Percentiles rank a stretch among this genome's conserved stretches.
phyloP scores from a whole-genome alignment of 2,113 vertebrate species.

The Sisor rabdophorus region DNA sequence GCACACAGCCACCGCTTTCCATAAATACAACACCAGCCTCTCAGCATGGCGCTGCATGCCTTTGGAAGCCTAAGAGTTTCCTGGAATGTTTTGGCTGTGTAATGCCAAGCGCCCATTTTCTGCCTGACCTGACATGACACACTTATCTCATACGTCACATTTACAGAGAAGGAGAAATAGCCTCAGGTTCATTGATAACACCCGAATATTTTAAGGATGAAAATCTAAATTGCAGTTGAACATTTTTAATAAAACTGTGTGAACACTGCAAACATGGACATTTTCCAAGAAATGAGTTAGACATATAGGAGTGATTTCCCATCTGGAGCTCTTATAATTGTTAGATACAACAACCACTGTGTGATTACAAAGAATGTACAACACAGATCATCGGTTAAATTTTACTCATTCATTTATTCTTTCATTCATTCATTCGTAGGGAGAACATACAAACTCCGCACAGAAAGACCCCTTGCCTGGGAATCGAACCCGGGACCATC shows the following conservation, averaged over 20 bases:
- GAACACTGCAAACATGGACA: not conserved
- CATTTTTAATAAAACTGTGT: not conserved
- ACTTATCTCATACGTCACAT: slow-evolving; percentile 3
- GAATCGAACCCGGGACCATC: no score
- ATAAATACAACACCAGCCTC: slow-evolving; percentile 24
- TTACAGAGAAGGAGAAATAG: not conserved
- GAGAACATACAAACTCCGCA: no score
- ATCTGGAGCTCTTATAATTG: not conserved
- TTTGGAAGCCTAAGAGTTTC: slow-evolving; percentile 40
- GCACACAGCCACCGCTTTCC: slow-evolving; percentile 23
- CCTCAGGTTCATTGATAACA: not conserved
- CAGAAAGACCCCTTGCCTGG: no score
- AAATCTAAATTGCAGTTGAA: not conserved
- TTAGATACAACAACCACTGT: no score
- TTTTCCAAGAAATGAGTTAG: not conserved
- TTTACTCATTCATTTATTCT: not conserved
- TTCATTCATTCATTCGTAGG: no score
- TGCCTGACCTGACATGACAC: not conserved
- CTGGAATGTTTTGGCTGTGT: slow-evolving; percentile 31
- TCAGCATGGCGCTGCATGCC: not conserved
- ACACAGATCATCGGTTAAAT: not conserved
- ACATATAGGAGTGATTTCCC: not conserved
- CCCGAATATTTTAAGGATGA: not conserved
- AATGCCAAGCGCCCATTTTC: slow-evolving; percentile 22
- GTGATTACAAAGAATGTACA: not conserved